These are phyloP conservation scores for Himalopsyche phryganea DNA, from an alignment of 1,140 invertebrate species.

Conservation along the genomic window DNA sequence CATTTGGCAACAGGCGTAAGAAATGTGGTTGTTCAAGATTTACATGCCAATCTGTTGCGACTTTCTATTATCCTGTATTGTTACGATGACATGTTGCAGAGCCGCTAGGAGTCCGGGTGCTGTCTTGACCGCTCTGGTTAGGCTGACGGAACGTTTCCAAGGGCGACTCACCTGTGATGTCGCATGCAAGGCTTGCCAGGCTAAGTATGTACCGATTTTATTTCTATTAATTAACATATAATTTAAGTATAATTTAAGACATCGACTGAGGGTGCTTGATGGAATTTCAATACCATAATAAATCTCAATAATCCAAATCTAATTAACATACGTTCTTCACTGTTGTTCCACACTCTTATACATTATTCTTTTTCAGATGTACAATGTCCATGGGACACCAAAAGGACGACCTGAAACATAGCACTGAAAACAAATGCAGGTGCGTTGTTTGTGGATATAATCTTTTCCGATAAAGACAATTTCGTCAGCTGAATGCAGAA, in stretches of 20 bases:
- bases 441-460: conserved; percentile 4
- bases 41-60: too few species aligned
- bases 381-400: conserved; percentile 73
- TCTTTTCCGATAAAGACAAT: too few species aligned
- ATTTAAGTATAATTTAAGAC: too few species aligned
- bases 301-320: too few species aligned
- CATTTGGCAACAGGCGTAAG: too few species aligned
- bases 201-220: conserved; percentile 12
- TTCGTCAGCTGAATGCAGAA: too few species aligned
- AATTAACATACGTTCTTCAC: background rate
- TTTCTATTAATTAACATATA: background rate
- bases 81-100: conserved; percentile 16
- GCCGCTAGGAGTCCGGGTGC: conserved; percentile 15
- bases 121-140: conserved; percentile 18
- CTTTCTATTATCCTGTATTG: too few species aligned
- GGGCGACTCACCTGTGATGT: conserved; percentile 27
- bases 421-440: conserved; percentile 38
- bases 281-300: too few species aligned
- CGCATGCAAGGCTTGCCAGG: conserved; percentile 20
- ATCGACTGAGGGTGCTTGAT: too few species aligned
- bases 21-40: too few species aligned
- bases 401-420: conserved; percentile 64
- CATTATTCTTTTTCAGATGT: conserved; percentile 55
- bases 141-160: conserved; percentile 14
- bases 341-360: too few species aligned